These are phyloP conservation scores for Ypsolopha scabrella DNA, from an alignment of 2,888 invertebrate genomes.

Conservation along the genomic window DNA sequence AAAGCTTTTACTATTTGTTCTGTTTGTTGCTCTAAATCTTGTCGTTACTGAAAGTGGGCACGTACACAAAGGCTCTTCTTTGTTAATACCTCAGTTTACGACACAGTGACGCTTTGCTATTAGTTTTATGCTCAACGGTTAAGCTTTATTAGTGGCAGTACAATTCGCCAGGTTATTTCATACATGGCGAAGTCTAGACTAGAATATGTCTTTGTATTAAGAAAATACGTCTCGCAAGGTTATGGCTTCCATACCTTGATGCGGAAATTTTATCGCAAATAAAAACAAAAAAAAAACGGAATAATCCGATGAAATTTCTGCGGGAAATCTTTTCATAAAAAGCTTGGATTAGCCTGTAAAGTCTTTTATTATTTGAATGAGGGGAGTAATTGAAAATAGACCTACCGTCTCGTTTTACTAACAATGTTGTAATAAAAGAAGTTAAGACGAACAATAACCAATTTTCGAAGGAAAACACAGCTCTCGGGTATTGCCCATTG, in stretches of 20 bases:
- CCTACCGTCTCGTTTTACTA: constrained; percentile 56
- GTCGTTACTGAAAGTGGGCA: constrained; percentile 9
- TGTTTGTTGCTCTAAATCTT: not conserved
- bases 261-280: not conserved
- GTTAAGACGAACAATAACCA: constrained; percentile 65
- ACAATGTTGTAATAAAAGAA: constrained; percentile 63
- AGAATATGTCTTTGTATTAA: constrained; percentile 40
- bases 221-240: constrained; percentile 20
- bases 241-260: not conserved
- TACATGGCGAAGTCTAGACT: constrained; percentile 61
- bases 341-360: constrained; percentile 42
- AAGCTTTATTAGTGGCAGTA: constrained; percentile 60
- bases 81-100: constrained; percentile 56
- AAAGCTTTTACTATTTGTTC: no score
- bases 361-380: constrained; percentile 43
- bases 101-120: constrained; percentile 51
- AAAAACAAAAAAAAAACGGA: not conserved
- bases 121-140: constrained; percentile 60
- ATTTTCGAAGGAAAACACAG: constrained; percentile 58
- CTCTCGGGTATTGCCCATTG: constrained; percentile 52
- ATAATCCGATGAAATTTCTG: constrained; percentile 1
- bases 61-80: constrained; percentile 23
- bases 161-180: constrained; percentile 59
- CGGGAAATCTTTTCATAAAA: constrained; percentile 33
- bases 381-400: constrained; percentile 43